phyloP scores from a whole-genome alignment of 64 coral and sea anemone genomes.

The Porites lutea region DNA sequence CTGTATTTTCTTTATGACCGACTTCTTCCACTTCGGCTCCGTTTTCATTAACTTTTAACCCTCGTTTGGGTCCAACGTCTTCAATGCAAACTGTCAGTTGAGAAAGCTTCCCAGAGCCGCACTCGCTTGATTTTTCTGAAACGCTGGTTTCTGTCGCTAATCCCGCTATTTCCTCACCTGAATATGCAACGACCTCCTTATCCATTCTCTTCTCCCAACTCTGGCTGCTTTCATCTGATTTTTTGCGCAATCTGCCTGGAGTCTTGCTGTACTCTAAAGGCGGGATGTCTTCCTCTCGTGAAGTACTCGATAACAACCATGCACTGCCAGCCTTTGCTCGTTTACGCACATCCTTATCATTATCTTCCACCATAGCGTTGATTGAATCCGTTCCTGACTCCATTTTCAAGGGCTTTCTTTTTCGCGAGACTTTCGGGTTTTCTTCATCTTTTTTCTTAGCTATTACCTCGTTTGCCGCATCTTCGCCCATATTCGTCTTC shows the following conservation, averaged over 20 bases:
- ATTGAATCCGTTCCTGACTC: background rate
- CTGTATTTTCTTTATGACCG: background rate
- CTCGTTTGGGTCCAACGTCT: background rate
- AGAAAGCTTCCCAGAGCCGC: background rate
- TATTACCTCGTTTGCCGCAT: background rate
- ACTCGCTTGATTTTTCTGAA: background rate
- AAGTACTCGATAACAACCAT: background rate
- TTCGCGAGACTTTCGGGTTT: background rate
- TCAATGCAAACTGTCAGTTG: background rate
- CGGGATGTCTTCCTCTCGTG: background rate
- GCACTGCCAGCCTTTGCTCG: background rate
- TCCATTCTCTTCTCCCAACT: background rate
- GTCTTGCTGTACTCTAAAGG: conserved; percentile 11
- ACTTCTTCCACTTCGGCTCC: background rate
- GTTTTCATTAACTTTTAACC: background rate
- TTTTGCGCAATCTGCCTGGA: background rate
- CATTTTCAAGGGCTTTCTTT: background rate
- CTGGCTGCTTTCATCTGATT: background rate
- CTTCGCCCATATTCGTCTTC: background rate
- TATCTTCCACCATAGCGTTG: too few relatives aligned
- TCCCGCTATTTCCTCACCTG: background rate
- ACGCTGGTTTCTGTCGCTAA: background rate
- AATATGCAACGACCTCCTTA: background rate
- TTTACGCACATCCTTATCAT: background rate
- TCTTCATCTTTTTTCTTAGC: background rate